A percentile compares a stretch with the other conserved stretches of the same genome.
phyloP scores from a whole-genome alignment of 2,113 vertebrate species.

The Paramormyrops kingsleyae region DNA sequence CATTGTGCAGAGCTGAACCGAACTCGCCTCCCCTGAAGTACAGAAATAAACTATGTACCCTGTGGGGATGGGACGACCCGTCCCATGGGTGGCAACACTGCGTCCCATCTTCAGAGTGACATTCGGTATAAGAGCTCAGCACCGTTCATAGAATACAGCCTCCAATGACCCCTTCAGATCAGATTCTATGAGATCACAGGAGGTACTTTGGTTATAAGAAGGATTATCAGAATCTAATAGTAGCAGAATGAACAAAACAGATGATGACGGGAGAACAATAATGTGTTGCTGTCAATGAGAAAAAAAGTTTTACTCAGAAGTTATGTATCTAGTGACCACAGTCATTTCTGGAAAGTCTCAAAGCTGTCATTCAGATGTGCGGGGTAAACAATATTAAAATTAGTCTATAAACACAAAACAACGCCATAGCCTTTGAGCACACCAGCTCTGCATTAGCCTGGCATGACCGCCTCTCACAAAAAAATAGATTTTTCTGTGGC shows the following conservation, averaged over 20 bases:
- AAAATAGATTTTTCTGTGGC: background rate
- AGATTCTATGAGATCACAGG: background rate
- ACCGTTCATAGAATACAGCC: background rate
- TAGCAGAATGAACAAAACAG: background rate
- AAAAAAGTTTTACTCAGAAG: background rate
- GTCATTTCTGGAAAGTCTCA: background rate
- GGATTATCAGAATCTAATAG: background rate
- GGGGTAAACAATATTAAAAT: background rate
- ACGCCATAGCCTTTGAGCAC: background rate
- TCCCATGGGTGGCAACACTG: background rate
- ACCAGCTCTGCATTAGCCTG: background rate
- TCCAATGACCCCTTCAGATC: background rate
- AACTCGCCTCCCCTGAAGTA: background rate
- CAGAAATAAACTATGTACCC: background rate
- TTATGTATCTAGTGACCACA: background rate
- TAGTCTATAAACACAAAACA: background rate
- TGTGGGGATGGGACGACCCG: background rate
- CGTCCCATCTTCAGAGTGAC: background rate
- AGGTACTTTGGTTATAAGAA: background rate
- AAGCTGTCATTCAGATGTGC: background rate
- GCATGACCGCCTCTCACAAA: background rate
- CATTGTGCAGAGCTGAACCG: background rate
- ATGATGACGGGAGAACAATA: background rate
- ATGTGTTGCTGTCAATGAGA: background rate
- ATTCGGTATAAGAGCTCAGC: background rate